Percentiles rank a stretch among this genome's conserved stretches.
Conservation (phyloP, 2,888 invertebrate species). For the Endomychus coccineus region DNA sequence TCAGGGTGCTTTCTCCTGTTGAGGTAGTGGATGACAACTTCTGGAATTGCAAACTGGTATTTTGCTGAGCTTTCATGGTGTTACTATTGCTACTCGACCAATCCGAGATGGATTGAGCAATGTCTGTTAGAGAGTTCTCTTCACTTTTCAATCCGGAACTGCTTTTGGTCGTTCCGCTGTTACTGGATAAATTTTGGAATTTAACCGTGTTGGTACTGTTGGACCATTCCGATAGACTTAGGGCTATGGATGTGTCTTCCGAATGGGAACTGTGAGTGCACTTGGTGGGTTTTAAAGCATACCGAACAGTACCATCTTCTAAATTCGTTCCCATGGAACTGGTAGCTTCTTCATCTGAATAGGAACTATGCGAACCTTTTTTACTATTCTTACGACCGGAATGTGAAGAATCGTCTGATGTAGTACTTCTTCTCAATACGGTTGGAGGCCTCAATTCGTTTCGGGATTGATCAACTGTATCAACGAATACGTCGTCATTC, state of each 20-base stretch:
- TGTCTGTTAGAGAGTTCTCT: constrained; percentile 65
- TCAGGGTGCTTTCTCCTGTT: constrained; percentile 45
- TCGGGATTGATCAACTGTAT: constrained; percentile 32
- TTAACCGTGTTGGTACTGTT: constrained; percentile 80
- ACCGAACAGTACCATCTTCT: constrained; percentile 70
- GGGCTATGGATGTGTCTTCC: constrained; percentile 78
- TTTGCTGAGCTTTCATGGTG: constrained; percentile 57
- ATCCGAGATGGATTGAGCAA: constrained; percentile 73
- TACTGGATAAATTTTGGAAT: constrained; percentile 66
- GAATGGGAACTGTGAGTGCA: constrained; percentile 79
- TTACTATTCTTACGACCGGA: constrained; percentile 20
- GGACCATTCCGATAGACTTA: constrained; percentile 83
- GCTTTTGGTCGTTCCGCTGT: constrained; percentile 51
- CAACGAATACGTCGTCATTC: constrained; percentile 44
- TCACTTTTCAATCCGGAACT: constrained; percentile 66
- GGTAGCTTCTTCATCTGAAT: constrained; percentile 60
- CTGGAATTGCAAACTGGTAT: constrained; percentile 38
- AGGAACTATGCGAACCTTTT: constrained; percentile 54
- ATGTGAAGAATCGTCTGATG: constrained; percentile 40
- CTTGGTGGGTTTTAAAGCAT: constrained; percentile 70
- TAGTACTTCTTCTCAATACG: constrained; percentile 40
- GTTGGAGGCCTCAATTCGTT: constrained; percentile 41
- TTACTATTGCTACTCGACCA: constrained; percentile 74
- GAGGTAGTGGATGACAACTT: constrained; percentile 40
- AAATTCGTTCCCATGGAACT: constrained; percentile 71